Evolutionary conservation across 2,888 invertebrate genomes (phyloP).

Genomic region (Kryphioiulus occultus): DNA sequence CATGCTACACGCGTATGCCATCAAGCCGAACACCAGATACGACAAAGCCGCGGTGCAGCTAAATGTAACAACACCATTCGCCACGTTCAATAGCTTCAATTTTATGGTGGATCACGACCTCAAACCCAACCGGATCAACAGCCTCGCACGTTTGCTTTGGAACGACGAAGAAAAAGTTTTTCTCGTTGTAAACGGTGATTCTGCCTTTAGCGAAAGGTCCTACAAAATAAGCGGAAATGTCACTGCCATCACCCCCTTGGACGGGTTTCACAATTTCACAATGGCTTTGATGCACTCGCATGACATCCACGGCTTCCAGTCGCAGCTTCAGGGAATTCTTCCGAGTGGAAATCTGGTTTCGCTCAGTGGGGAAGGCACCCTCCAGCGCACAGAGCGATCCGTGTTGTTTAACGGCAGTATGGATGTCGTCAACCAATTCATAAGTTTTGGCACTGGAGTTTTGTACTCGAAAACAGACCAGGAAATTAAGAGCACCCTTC

Average conservation of each 20-base stretch:
- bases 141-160: background rate
- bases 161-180: conserved; percentile 4
- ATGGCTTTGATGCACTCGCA: conserved; percentile 15
- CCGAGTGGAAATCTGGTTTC: background rate
- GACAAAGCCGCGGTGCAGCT: background rate
- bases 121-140: background rate
- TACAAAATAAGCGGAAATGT: conserved; percentile 27
- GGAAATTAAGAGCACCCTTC: background rate
- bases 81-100: background rate
- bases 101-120: conserved; percentile 26
- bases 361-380: conserved; percentile 9
- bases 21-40: conserved; percentile 40
- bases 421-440: background rate
- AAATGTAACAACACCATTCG: conserved; percentile 42
- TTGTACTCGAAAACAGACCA: background rate
- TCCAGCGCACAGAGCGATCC: background rate
- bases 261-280: conserved; percentile 42
- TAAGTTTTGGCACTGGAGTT: conserved; percentile 37
- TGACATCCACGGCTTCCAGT: background rate
- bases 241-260: conserved; percentile 42
- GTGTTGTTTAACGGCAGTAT: background rate
- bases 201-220: background rate
- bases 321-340: background rate
- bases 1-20: background rate
- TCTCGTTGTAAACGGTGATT: background rate